Base-by-base conservation (phyloP, 2,113 vertebrate genomes). In the Taurulus bubalis region DNA sequence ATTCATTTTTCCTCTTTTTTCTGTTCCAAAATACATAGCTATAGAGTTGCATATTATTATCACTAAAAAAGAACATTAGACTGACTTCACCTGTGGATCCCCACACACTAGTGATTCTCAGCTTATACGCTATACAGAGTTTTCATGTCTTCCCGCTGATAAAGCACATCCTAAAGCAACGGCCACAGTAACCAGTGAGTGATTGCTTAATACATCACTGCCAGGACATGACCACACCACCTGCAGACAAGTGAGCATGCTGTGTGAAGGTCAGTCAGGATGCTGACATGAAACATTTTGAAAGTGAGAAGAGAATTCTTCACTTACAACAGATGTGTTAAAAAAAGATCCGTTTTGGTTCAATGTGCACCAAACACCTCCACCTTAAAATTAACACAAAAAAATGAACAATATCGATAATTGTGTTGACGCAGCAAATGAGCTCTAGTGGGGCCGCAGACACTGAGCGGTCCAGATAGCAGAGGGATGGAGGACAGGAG, bases 171-270 rank as follows among this genome's bases (percentile, higher is more conserved):
- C 45, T 18, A 14, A 60, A 67, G 59, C 71, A 68, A 40, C 38
- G 59, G 38, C 56, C 70, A 40, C 56, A 30, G 56, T 40, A 63
- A 36, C 9, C 45, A 32, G n/a, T n/a, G 56, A 71, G 18, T 26
- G 47, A 79, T 42, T 42, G 58, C 58, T 79, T 64, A 3, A 80
- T 67, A 40, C 62, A 75, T 75, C 32, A 68, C 11, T 16, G 36
- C 30, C 9, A 26, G 47, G 51, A 36, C 26, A 36, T 32, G 62
- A 32, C 28, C n/a, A 22, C 30, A 74, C 40, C 78, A 55, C 45
- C 65, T 24, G 16, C 56, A 75, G 55, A 10, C 62, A 63, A 22
- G 40, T 8, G 18, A 82, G 62, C 42, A 42, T 22, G 42, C 32
- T 67, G 68, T 7, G 51, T 40, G 24, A 66, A 72, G 40, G 67